A percentile compares a stretch with the other conserved stretches of the same genome.
Conservation (phyloP, 2,888 invertebrate species). For the Ophion obscuratus region DNA sequence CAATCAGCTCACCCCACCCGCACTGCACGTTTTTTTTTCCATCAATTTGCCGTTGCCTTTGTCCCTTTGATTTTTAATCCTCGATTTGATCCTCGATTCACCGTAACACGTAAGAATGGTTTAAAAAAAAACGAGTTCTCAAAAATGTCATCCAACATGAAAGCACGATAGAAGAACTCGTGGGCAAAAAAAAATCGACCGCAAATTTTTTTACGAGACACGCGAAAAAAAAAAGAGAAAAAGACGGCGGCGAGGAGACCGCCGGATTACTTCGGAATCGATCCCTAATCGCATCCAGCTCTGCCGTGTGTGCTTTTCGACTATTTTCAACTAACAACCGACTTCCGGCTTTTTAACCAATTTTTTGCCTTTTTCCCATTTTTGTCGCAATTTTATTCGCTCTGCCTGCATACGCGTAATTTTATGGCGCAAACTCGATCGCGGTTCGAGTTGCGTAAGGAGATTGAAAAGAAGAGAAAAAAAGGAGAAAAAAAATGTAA, state of each 20-base stretch:
- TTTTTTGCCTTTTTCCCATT: not conserved
- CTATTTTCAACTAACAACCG: no score
- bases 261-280: no score
- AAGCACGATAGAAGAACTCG: not conserved
- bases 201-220: no score
- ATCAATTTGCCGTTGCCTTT: not conserved
- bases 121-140: no score
- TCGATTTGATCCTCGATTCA: not conserved
- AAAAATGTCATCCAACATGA: no score
- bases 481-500: slow-evolving; percentile 25
- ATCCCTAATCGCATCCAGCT: no score
- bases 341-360: no score
- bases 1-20: slow-evolving; percentile 40
- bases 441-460: slow-evolving; percentile 38
- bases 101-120: no score
- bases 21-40: slow-evolving; percentile 19
- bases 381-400: not conserved
- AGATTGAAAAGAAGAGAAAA: not conserved
- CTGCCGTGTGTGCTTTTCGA: no score
- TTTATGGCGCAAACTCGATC: not conserved
- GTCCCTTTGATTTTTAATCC: not conserved
- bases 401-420: not conserved
- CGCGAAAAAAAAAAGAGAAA: not conserved
- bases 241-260: no score
- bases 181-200: no score